Percentiles rank a stretch among this genome's conserved stretches.
Conservation (phyloP, 2,797 vertebrate species). For the Moxostoma hubbsi region DNA sequence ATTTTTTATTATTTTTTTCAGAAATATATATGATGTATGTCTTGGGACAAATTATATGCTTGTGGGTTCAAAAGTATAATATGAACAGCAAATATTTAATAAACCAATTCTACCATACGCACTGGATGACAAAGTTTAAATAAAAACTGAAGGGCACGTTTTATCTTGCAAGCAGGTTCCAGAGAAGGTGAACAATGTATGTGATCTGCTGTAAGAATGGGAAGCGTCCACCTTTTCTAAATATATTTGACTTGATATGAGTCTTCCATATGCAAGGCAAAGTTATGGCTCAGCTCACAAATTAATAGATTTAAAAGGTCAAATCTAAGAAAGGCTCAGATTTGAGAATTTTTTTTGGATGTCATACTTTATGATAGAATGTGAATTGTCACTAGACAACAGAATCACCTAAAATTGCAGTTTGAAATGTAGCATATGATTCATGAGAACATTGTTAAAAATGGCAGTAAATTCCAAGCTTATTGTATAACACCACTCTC, state of each 20-base stretch:
- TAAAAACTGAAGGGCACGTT: conserved; percentile 3
- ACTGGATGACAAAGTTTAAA: neutral
- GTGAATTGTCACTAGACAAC: conserved; percentile 1
- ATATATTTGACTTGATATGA: conserved; percentile 75
- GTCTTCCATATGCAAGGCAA: conserved; percentile 70
- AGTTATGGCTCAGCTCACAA: conserved; percentile 71
- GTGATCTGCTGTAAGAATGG: conserved; percentile 37
- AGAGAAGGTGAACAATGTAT: conserved; percentile 22
- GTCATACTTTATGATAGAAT: conserved; percentile 1
- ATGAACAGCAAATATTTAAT: neutral
- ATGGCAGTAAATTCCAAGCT: neutral
- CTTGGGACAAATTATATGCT: neutral
- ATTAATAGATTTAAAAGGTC: conserved; percentile 67
- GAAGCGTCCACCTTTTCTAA: conserved; percentile 63
- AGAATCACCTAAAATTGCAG: neutral
- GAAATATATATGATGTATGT: neutral
- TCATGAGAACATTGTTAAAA: conserved; percentile 1
- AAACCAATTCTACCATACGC: neutral
- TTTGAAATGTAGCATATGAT: neutral
- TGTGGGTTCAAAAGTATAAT: neutral
- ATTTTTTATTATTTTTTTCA: too few relatives aligned
- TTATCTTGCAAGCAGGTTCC: conserved; percentile 28
- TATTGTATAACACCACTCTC: conserved; percentile 39
- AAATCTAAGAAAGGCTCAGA: neutral
- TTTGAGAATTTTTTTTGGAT: neutral